A percentile compares a stretch with the other conserved stretches of the same genome.
phyloP scores from a whole-genome alignment of 2,797 vertebrate genomes.

The Peromyscus eremicus region DNA sequence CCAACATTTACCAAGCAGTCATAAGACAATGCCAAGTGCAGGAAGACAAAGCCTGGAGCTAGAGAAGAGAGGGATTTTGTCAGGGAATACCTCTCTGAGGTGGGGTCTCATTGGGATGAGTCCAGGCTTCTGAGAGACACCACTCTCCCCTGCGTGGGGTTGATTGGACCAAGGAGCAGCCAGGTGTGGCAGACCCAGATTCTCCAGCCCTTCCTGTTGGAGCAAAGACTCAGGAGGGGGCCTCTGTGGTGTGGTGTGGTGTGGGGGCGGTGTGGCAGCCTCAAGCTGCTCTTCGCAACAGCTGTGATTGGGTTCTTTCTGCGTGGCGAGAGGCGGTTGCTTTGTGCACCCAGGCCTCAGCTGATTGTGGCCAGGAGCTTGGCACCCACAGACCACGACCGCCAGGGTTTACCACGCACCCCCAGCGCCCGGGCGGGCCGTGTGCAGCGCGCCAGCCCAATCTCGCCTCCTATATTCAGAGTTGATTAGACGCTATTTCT shows the following conservation, averaged over 20 bases:
- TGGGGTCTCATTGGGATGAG: not conserved
- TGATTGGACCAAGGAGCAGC: not conserved
- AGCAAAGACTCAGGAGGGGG: slow-evolving; percentile 65
- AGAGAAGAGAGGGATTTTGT: not conserved
- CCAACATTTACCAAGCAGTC: not conserved
- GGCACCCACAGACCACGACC: slow-evolving; percentile 85
- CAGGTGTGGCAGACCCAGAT: not conserved
- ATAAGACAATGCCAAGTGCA: not conserved
- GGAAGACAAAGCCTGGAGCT: not conserved
- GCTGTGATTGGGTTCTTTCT: slow-evolving; percentile 88
- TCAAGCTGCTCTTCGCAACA: slow-evolving; percentile 84
- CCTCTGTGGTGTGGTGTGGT: slow-evolving; percentile 74
- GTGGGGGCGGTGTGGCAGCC: slow-evolving; percentile 63
- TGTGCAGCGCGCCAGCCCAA: slow-evolving; percentile 89
- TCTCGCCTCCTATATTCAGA: slow-evolving; percentile 92
- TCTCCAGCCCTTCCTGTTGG: not conserved
- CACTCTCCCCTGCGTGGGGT: not conserved
- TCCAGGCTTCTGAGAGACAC: not conserved
- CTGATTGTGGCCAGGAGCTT: slow-evolving; percentile 88
- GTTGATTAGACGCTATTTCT: slow-evolving; percentile 94
- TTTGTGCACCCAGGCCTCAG: slow-evolving; percentile 86
- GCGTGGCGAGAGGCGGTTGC: slow-evolving; percentile 86
- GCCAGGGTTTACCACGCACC: slow-evolving; percentile 89
- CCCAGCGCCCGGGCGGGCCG: slow-evolving; percentile 89
- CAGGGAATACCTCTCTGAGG: not conserved